Evolutionary conservation across 2,888 invertebrate species (phyloP).

Genomic region (Eupithecia subfuscata): DNA sequence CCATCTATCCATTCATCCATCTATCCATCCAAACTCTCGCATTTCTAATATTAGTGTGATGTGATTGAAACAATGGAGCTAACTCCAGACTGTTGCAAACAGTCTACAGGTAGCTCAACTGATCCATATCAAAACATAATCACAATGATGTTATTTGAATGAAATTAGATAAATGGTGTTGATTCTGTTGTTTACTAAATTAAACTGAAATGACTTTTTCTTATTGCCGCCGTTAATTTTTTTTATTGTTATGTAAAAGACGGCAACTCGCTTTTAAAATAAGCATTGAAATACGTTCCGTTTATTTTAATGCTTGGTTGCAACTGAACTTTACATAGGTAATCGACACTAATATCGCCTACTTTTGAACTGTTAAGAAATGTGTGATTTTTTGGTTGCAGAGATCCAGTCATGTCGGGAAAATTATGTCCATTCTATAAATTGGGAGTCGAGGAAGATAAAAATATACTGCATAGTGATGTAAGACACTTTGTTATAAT

Average conservation of each 20-base stretch:
- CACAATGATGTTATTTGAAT: too few relatives aligned
- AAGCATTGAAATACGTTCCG: neutral
- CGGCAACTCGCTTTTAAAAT: neutral
- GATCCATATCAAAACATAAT: too few relatives aligned
- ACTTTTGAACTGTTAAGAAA: neutral
- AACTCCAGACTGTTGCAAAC: too few relatives aligned
- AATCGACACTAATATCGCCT: neutral
- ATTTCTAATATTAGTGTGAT: too few relatives aligned
- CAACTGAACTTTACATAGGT: neutral
- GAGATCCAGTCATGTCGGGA: slow-evolving; percentile 71
- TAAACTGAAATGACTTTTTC: neutral
- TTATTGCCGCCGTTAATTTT: neutral
- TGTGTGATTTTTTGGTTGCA: slow-evolving; percentile 43
- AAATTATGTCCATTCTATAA: slow-evolving; percentile 64
- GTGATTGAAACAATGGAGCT: too few relatives aligned
- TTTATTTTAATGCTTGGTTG: neutral
- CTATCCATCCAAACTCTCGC: too few relatives aligned
- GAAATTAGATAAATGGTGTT: too few relatives aligned
- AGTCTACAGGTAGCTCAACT: too few relatives aligned
- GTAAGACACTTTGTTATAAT: slow-evolving; percentile 25
- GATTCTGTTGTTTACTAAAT: too few relatives aligned
- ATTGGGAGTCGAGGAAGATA: slow-evolving; percentile 35
- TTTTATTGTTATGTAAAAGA: neutral
- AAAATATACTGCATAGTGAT: slow-evolving; percentile 20
- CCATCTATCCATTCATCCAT: too few relatives aligned